A percentile compares a stretch with the other conserved stretches of the same genome.
Conservation (phyloP, 2,797 vertebrate species). For the Arrhamphus sclerolepis region DNA sequence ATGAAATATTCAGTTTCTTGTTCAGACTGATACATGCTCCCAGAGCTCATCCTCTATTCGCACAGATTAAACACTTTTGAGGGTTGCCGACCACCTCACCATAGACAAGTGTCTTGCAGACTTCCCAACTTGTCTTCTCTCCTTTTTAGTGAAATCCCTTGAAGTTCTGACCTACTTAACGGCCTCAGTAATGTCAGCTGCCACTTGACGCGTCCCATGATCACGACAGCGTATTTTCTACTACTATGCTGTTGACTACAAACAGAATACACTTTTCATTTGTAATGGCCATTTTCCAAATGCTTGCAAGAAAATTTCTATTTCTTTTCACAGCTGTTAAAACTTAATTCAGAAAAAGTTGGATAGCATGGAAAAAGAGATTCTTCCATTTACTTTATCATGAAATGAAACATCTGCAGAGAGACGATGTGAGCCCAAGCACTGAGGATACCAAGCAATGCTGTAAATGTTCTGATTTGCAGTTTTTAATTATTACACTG, state of each 20-base stretch:
- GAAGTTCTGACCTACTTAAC: constrained; percentile 59
- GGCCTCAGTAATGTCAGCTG: constrained; percentile 27
- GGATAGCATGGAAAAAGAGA: no score
- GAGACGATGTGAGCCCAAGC: no score
- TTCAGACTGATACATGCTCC: constrained; percentile 59
- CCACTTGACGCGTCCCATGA: constrained; percentile 15
- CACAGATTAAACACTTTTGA: constrained; percentile 32
- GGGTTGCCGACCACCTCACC: constrained; percentile 22
- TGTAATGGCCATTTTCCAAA: background rate
- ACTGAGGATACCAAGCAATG: no score
- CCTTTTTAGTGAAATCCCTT: constrained; percentile 21
- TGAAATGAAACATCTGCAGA: no score
- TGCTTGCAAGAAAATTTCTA: background rate
- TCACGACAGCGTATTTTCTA: background rate
- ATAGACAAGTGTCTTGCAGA: constrained; percentile 8
- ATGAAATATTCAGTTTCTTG: constrained; percentile 66
- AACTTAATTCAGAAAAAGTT: no score
- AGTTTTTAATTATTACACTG: no score
- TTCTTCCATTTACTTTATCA: no score
- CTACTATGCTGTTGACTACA: background rate
- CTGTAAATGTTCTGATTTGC: no score
- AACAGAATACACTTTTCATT: background rate
- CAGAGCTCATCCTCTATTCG: constrained; percentile 52
- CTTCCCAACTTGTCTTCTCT: constrained; percentile 22
- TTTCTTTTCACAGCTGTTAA: background rate